Conservation (phyloP, 2,797 vertebrate genomes). For the Pogonophryne albipinna region DNA sequence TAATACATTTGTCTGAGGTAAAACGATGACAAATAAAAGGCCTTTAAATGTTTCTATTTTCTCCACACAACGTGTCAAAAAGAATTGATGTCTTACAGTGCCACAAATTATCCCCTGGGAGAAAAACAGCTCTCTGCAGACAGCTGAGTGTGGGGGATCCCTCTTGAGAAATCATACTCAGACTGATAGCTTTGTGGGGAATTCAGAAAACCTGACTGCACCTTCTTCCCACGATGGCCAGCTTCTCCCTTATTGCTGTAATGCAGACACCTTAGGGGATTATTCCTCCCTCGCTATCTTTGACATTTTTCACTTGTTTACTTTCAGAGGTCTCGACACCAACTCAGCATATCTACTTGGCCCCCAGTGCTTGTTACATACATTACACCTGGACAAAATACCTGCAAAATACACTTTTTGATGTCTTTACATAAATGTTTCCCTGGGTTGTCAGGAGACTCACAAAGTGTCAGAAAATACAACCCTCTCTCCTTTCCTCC, state of each 20-base stretch:
- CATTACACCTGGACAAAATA: conserved; percentile 22
- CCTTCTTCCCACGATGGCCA: conserved; percentile 59
- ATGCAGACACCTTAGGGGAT: conserved; percentile 54
- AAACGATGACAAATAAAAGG: conserved; percentile 80
- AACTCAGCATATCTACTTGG: conserved; percentile 10
- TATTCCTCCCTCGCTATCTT: conserved; percentile 42
- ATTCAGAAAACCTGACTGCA: conserved; percentile 60
- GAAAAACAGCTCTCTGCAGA: conserved; percentile 65
- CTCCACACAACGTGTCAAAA: conserved; percentile 63
- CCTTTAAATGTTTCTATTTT: conserved; percentile 81
- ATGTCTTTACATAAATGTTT: too few species aligned
- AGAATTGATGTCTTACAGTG: conserved; percentile 76
- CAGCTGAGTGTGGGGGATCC: conserved; percentile 64
- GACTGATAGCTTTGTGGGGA: conserved; percentile 67
- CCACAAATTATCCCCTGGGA: conserved; percentile 79
- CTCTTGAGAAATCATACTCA: conserved; percentile 63
- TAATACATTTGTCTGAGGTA: conserved; percentile 70
- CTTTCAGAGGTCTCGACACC: conserved; percentile 49
- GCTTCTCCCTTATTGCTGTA: conserved; percentile 52
- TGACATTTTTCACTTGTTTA: conserved; percentile 32
- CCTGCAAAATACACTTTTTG: too few species aligned
- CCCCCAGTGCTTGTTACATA: too few species aligned
- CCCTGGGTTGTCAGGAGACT: too few species aligned
- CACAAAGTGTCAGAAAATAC: too few species aligned
- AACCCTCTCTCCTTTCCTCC: too few species aligned